Evolutionary conservation across 2,113 vertebrate genomes (phyloP).

Genomic region (Taxidea taxus): DNA sequence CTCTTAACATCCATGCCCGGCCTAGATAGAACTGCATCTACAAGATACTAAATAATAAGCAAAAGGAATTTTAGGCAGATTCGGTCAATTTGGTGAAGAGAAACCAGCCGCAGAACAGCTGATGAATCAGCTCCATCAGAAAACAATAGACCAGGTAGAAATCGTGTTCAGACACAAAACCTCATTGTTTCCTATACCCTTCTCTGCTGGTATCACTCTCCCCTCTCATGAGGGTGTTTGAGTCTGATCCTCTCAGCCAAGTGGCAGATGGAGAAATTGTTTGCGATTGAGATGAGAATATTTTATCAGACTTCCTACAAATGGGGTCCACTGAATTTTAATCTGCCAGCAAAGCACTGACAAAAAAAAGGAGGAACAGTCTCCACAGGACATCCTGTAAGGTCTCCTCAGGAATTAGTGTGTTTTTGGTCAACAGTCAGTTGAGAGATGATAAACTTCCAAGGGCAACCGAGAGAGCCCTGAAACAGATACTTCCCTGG

Average conservation of each 20-base stretch:
- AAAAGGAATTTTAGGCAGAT: background rate
- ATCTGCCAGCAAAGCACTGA: constrained; percentile 59
- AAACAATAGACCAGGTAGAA: background rate
- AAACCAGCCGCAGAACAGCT: background rate
- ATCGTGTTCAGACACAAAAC: accelerated
- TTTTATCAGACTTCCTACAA: constrained; percentile 77
- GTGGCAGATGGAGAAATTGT: constrained; percentile 74
- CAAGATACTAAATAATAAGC: background rate
- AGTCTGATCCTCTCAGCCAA: constrained; percentile 60
- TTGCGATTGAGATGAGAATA: constrained; percentile 68
- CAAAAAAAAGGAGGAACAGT: background rate
- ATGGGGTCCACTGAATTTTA: constrained; percentile 57
- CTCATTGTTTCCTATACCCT: background rate
- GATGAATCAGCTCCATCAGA: background rate
- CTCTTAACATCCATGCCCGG: background rate
- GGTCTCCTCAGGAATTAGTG: constrained; percentile 47
- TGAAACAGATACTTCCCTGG: background rate
- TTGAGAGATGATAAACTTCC: constrained; percentile 57
- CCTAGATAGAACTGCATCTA: background rate
- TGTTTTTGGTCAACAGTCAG: constrained; percentile 66
- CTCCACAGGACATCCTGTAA: constrained; percentile 68
- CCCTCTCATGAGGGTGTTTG: constrained; percentile 23
- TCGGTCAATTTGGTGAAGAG: background rate
- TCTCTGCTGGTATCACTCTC: background rate
- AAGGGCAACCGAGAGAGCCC: constrained; percentile 27